phyloP scores from a whole-genome alignment of 2,797 vertebrate genomes.

The Carapus acus region DNA sequence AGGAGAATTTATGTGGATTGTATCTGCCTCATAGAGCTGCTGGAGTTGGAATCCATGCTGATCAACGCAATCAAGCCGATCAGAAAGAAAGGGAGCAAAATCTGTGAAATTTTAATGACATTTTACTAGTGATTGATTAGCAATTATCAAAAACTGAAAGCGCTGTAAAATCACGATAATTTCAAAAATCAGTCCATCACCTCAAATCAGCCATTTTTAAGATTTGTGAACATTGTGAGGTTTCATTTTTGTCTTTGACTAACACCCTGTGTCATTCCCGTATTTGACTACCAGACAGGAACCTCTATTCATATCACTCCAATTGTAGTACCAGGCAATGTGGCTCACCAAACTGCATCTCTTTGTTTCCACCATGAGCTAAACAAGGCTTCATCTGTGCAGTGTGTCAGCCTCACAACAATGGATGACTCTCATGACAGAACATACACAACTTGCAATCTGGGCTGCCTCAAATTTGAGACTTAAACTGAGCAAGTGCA shows the following conservation, averaged over 20 bases:
- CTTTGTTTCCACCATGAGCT: conserved; percentile 47
- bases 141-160: too few species aligned
- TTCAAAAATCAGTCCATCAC: too few species aligned
- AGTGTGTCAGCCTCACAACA: conserved; percentile 25
- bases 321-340: conserved; percentile 46
- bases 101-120: neutral
- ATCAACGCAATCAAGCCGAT: conserved; percentile 1
- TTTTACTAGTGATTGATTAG: too few species aligned
- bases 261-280: neutral
- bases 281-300: conserved; percentile 22
- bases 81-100: neutral
- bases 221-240: too few species aligned
- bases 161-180: too few species aligned
- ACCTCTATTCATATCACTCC: conserved; percentile 50
- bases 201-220: too few species aligned
- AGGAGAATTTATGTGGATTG: conserved; percentile 33
- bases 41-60: neutral
- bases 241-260: neutral
- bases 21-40: conserved; percentile 18
- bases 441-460: conserved; percentile 33
- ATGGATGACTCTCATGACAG: conserved; percentile 7
- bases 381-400: conserved; percentile 45
- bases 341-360: conserved; percentile 35
- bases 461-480: conserved; percentile 4
- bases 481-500: too few species aligned